Base-by-base conservation (phyloP, 2,113 vertebrate species). In the Chloropsis hardwickii region DNA sequence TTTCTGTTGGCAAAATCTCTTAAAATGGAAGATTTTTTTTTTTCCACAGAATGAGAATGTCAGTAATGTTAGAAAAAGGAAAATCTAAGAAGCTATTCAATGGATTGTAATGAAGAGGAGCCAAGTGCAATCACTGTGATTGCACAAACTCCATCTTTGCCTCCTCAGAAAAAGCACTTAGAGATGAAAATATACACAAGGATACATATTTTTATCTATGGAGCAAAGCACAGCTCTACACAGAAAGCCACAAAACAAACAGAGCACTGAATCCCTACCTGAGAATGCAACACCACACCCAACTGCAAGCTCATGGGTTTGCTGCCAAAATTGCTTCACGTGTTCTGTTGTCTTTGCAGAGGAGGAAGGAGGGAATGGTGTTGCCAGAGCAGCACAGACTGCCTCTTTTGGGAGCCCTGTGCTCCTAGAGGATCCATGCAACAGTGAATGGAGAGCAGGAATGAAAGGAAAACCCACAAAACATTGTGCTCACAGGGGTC, bases 51-150 rank as follows among this genome's bases (percentile, higher is more conserved):
- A 83, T 18, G 11, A 69, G 65, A 90, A 70, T 9, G 21, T 71
- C 57, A 61, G 40, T 53, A 53, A 33, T 14, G 20, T 42, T 51
- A 40, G 65, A 71, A 76, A 88, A 95, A 73, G 20, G 57, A 81
- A 80, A 95, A 81, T 47, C 44, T 74, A 86, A 93, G 57, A 94
- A 88, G 62, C 28, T 10, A 28, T 40, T 94, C 88, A 81, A 88
- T 81, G 57, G 39, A 73, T 44, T 85, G 33, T 64, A 92, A 94
- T 74, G 90, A 97, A 94, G 65, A 93, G 16, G 48, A 74, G 56
- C 88, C 76, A 86, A 84, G 57, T 61, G 86, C 82, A 95, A 92
- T 95, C 81, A 88, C 50, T 62, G 60, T 73, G 74, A 92, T 81
- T 93, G 56, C 86, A 92, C 65, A 80, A 69, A 78, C 72, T 83